Evolutionary conservation across 2,113 vertebrate genomes (phyloP), one percentile per base, ranked within the genome.

Genomic region (Rousettus leschenaultii): DNA sequence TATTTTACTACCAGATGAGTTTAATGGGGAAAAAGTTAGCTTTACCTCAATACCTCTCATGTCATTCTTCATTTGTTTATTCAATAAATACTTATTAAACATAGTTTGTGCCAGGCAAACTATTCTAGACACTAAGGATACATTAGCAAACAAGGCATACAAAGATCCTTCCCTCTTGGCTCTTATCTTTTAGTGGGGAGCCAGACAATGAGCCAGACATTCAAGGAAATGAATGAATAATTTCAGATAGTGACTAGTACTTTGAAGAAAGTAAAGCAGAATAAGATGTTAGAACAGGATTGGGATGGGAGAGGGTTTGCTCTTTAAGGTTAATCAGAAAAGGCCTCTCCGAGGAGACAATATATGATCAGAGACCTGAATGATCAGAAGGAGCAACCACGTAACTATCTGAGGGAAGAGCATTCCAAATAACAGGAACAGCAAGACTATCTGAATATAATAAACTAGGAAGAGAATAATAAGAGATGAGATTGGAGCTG

Each of bases 11-110:
- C n/a, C 24, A 53, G 16, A 30, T 35, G 24, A 63, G 33, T 63
- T 92, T 89, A 65, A 55, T 91, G 30, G 16, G 57, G 22, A 16
- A 55, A 71, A 66, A 77, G 45, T 77, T 83, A 26, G 13, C 28
- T 78, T 86, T 73, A 59, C 22, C 18, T 88, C 40, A 91, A 43
- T 11, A 40, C 1, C 24, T 88, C 24, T 38, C 10, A 43, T 89
- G n/a, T 75, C 22, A 57, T 86, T 89, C 33, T 84, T 78, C 77
- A 85, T 45, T 93, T 93, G 45, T 68, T 86, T 70, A 83, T 82
- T 94, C 73, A 83, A 38, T 45, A 80, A 68, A 21, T 74, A 66
- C 14, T 55, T 75, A 80, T 65, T 95, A 95, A 89, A 79, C 26
- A 65, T 43, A 38, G 2, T 59, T 33, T 55, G 10, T 71, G 24